Conservation (phyloP, 1,140 invertebrate genomes). For the Cydia fagiglandana region DNA sequence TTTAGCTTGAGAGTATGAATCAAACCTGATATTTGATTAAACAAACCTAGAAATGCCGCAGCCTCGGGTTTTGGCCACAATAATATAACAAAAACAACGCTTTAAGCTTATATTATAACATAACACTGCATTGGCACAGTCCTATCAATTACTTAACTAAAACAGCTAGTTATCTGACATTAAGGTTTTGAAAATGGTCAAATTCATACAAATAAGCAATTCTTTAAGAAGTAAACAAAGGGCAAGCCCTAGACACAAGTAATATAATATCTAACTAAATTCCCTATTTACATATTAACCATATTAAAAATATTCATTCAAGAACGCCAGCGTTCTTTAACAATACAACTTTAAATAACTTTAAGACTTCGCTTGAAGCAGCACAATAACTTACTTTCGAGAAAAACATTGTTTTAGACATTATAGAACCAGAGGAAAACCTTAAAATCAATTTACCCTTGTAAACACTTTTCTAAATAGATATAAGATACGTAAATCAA, state of each 20-base stretch:
- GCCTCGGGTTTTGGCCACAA: background rate
- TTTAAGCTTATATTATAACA: constrained; percentile 1
- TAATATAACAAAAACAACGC: background rate
- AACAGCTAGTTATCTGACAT: background rate
- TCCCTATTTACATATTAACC: constrained; percentile 25
- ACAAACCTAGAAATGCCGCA: background rate
- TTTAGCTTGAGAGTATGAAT: too few species aligned
- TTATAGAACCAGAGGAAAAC: constrained; percentile 1
- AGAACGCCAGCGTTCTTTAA: constrained; percentile 31
- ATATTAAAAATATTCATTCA: constrained; percentile 17
- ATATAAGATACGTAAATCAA: constrained; percentile 18
- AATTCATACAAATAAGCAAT: background rate
- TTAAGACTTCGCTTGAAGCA: background rate
- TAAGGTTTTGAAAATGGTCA: background rate
- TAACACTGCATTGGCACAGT: constrained; percentile 9
- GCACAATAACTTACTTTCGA: background rate
- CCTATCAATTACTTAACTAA: background rate
- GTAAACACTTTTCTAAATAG: background rate
- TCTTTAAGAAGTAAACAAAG: background rate
- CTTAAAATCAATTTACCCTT: background rate
- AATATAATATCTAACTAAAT: constrained; percentile 24
- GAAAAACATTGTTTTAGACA: background rate
- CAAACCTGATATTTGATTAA: background rate
- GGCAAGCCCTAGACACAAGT: constrained; percentile 1
- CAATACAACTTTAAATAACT: constrained; percentile 5